Evolutionary conservation across 2,888 invertebrate genomes (phyloP).

Genomic region (Cheilosia variabilis): DNA sequence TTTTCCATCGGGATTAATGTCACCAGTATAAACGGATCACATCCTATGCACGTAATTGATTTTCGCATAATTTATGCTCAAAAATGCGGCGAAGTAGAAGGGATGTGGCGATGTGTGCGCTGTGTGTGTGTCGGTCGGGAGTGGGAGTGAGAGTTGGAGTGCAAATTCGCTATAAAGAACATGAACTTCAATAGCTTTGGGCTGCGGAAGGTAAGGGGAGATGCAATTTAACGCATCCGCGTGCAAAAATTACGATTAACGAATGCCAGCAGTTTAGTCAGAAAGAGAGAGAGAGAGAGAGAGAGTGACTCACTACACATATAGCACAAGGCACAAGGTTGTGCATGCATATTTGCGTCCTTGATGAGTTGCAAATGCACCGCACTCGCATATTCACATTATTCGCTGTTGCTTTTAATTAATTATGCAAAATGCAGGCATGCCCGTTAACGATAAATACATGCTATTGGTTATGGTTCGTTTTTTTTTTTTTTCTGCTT

Average conservation of each 20-base stretch:
- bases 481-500: neutral
- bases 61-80: conserved; percentile 67
- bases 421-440: conserved; percentile 60
- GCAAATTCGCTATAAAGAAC: conserved; percentile 4
- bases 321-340: conserved; percentile 4
- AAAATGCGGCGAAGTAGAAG: conserved; percentile 31
- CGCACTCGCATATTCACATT: conserved; percentile 13
- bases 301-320: neutral
- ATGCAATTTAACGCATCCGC: conserved; percentile 57
- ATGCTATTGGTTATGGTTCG: conserved; percentile 24
- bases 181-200: conserved; percentile 22
- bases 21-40: conserved; percentile 61
- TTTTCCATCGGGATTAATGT: conserved; percentile 66
- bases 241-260: conserved; percentile 61
- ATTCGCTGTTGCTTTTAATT: conserved; percentile 62
- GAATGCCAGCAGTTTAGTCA: conserved; percentile 49
- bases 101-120: neutral
- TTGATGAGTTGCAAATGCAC: conserved; percentile 50
- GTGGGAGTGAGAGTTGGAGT: neutral
- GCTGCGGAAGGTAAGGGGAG: conserved; percentile 2
- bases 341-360: conserved; percentile 43
- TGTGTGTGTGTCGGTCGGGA: neutral
- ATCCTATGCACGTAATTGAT: conserved; percentile 63
- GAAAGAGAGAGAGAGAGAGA: conserved; percentile 1
- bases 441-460: conserved; percentile 38